phyloP scores from a whole-genome alignment of 2,888 invertebrate genomes.

The Ophion ellenae region DNA sequence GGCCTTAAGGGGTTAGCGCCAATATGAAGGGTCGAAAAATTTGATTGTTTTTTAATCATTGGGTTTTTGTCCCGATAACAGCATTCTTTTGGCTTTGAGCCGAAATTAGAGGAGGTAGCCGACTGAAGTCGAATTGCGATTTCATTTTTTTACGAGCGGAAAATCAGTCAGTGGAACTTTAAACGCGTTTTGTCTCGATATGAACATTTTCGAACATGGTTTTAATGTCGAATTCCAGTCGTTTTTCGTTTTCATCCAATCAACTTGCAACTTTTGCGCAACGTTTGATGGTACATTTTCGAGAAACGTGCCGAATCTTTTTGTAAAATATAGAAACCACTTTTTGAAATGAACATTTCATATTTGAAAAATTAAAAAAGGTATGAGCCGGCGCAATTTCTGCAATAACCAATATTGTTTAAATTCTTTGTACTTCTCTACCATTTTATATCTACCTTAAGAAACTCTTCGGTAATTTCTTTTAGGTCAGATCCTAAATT shows the following conservation, averaged over 20 bases:
- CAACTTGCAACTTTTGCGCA: neutral
- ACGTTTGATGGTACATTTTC: neutral
- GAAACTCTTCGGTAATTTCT: neutral
- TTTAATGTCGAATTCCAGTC: neutral
- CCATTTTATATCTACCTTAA: neutral
- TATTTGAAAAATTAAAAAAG: neutral
- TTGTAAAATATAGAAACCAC: neutral
- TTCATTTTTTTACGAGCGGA: neutral
- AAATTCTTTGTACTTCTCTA: neutral
- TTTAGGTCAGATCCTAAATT: neutral
- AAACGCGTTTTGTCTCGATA: neutral
- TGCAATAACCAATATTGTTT: neutral
- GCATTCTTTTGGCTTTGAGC: too few relatives aligned
- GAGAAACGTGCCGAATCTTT: neutral
- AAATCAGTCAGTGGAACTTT: neutral
- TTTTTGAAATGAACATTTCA: neutral
- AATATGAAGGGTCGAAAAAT: neutral
- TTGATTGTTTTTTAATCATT: neutral
- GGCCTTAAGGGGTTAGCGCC: neutral
- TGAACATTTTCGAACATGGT: neutral
- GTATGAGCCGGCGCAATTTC: too few relatives aligned
- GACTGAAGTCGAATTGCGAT: neutral
- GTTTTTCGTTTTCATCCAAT: neutral
- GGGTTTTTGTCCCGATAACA: too few relatives aligned
- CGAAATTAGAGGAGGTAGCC: neutral